These are phyloP conservation scores for Platichthys flesus DNA, from an alignment of 2,113 vertebrate species.

Conservation along the genomic window DNA sequence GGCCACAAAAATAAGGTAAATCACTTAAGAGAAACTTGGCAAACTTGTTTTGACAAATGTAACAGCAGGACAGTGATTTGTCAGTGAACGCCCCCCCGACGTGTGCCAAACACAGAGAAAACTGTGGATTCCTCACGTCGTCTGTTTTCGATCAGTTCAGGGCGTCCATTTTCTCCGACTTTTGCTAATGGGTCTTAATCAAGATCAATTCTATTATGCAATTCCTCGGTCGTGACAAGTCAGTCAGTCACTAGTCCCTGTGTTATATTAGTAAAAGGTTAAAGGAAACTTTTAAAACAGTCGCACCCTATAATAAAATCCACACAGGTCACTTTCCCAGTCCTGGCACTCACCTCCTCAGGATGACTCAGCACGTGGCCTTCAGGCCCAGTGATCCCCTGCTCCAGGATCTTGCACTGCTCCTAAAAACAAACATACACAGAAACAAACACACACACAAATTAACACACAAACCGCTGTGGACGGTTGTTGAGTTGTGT, in stretches of 20 bases:
- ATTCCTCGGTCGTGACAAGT: too few species aligned
- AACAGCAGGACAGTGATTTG: too few species aligned
- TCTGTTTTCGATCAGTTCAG: neutral
- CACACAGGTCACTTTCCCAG: neutral
- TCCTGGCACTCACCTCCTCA: constrained; percentile 87
- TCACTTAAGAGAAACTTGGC: neutral
- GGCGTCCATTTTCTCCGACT: neutral
- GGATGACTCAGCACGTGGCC: constrained; percentile 95
- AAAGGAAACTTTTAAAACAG: too few species aligned
- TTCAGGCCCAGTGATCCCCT: constrained; percentile 97
- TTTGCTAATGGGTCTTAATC: neutral
- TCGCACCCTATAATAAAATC: too few species aligned
- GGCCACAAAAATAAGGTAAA: constrained; percentile 24
- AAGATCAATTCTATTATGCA: too few species aligned
- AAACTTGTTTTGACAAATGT: neutral
- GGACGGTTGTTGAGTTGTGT: constrained; percentile 27
- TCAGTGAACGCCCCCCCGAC: too few species aligned
- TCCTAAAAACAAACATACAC: constrained; percentile 82
- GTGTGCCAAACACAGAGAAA: too few species aligned
- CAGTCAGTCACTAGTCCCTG: too few species aligned
- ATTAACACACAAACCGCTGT: neutral
- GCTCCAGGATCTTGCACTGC: constrained; percentile 92
- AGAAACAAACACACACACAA: constrained; percentile 31
- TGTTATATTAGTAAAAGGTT: too few species aligned
- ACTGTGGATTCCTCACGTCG: too few species aligned